Conservation (phyloP, 2,113 vertebrate genomes). For the Mus spicilegus region DNA sequence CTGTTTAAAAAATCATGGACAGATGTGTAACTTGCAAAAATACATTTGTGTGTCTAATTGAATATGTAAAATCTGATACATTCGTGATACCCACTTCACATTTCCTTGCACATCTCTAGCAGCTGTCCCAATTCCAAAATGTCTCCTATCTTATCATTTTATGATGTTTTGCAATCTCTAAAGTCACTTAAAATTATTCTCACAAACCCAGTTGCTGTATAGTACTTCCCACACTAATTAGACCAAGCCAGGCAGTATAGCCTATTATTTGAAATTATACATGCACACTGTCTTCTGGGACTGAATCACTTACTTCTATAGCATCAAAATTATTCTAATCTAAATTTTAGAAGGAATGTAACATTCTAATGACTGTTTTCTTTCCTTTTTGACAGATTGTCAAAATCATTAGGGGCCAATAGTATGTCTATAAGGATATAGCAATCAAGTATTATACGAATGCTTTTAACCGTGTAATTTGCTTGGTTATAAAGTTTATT, state of each 20-base stretch:
- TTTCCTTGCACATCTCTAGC: neutral
- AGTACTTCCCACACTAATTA: conserved; percentile 44
- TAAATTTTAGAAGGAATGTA: conserved; percentile 47
- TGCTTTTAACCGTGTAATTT: conserved; percentile 59
- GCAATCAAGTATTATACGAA: neutral
- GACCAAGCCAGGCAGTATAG: neutral
- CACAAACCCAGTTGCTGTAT: conserved; percentile 9
- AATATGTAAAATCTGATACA: conserved; percentile 16
- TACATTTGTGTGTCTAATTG: neutral
- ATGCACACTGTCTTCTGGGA: conserved; percentile 34
- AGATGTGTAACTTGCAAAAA: conserved; percentile 4
- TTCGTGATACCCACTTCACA: neutral
- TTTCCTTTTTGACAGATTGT: conserved; percentile 60
- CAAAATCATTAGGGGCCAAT: conserved; percentile 29
- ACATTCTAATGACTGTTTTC: conserved; percentile 47
- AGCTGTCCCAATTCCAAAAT: conserved; percentile 39
- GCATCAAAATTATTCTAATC: conserved; percentile 48
- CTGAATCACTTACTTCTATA: conserved; percentile 48
- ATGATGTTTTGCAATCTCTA: conserved; percentile 49
- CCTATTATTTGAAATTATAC: conserved; percentile 56
- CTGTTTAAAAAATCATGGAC: neutral
- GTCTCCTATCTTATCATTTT: conserved; percentile 27
- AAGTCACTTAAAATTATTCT: conserved; percentile 61
- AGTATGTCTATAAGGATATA: conserved; percentile 20
- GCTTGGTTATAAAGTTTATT: conserved; percentile 54